Conservation (phyloP, 1,140 invertebrate genomes). For the Arion vulgaris region DNA sequence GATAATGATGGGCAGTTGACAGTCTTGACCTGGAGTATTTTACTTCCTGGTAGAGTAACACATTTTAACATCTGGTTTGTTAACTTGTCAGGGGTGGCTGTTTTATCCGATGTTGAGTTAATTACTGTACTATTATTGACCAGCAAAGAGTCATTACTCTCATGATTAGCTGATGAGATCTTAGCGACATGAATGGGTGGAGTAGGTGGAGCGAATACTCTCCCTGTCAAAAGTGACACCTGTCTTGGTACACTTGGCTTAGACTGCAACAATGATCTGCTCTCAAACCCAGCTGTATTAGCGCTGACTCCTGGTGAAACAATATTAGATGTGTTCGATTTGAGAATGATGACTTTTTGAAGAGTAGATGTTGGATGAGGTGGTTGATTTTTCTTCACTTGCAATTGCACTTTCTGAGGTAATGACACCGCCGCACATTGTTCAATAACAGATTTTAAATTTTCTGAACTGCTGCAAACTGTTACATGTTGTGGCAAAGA, state of each 20-base stretch:
- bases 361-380: background rate
- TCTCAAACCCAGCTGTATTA: background rate
- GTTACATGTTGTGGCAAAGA: background rate
- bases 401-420: background rate
- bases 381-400: background rate
- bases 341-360: slow-evolving; percentile 7
- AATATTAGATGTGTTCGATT: background rate
- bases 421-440: background rate
- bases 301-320: background rate
- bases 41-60: background rate
- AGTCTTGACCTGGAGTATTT: background rate
- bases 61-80: background rate
- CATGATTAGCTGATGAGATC: background rate
- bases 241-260: slow-evolving; percentile 5
- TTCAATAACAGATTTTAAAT: background rate
- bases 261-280: background rate
- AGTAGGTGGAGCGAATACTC: background rate
- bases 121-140: background rate
- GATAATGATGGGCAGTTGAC: background rate
- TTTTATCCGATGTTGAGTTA: background rate
- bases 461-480: background rate
- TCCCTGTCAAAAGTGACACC: slow-evolving; percentile 19
- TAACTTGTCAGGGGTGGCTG: background rate
- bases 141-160: background rate
- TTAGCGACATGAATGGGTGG: background rate